Evolutionary conservation across 2,797 vertebrate species (phyloP).

Genomic region (Tokudaia tokunoshimensis): DNA sequence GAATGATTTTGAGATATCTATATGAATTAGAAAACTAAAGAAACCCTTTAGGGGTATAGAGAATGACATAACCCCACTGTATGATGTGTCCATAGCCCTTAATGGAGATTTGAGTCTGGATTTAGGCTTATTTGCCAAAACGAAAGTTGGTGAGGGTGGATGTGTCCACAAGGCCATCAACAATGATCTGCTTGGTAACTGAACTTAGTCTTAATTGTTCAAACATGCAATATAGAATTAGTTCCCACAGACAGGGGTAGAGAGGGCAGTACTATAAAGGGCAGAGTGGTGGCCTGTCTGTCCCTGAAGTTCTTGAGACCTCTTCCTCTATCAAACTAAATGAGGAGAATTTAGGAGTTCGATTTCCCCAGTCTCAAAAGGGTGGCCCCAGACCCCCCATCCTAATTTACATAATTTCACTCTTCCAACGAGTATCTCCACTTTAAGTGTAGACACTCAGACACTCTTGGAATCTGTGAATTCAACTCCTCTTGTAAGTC

Average conservation of each 20-base stretch:
- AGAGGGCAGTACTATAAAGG: no score
- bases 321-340: neutral
- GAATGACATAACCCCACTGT: neutral
- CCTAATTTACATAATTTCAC: neutral
- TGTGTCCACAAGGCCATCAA: neutral
- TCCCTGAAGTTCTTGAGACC: neutral
- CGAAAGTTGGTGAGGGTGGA: neutral
- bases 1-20: neutral
- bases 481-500: neutral
- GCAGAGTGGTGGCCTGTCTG: no score
- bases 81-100: neutral
- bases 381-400: neutral
- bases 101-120: neutral
- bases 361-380: neutral
- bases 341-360: neutral
- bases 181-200: neutral
- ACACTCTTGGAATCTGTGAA: neutral
- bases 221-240: neutral
- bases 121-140: neutral
- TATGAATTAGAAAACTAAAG: neutral
- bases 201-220: no score
- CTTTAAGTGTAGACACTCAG: neutral
- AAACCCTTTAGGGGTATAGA: neutral
- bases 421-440: neutral
- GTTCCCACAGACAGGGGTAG: neutral